phyloP scores from a whole-genome alignment of 2,113 vertebrate genomes.

The Oreamnos americanus region DNA sequence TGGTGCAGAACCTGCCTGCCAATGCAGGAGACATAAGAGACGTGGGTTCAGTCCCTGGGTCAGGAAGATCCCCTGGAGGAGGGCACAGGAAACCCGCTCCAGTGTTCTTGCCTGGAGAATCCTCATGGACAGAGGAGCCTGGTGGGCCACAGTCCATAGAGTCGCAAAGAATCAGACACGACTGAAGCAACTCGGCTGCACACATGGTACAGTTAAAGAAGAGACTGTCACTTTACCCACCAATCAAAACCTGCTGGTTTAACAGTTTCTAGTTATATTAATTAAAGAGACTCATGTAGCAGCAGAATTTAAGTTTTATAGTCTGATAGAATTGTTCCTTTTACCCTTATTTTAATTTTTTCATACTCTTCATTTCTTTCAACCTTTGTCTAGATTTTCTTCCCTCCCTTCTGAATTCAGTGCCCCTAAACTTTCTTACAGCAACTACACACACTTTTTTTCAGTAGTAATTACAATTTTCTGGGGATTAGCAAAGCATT shows the following conservation, averaged over 20 bases:
- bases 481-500: neutral
- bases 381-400: neutral
- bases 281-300: neutral
- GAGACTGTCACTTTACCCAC: neutral
- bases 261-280: neutral
- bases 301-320: neutral
- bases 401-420: neutral
- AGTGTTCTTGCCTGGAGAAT: neutral
- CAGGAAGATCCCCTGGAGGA: neutral
- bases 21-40: neutral
- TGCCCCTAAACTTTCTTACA: neutral
- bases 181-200: rapidly evolving
- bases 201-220: neutral
- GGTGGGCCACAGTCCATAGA: rapidly evolving
- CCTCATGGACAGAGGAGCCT: neutral
- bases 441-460: neutral
- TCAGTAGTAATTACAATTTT: neutral
- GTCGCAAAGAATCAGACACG: rapidly evolving
- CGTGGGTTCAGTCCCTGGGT: neutral
- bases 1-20: neutral
- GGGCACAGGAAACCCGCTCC: neutral
- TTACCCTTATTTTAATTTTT: neutral
- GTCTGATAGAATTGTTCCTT: neutral
- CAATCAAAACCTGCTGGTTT: neutral
- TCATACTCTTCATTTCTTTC: neutral